A percentile compares a stretch with the other conserved stretches of the same genome.
Evolutionary conservation across 1,140 invertebrate genomes (phyloP).

Genomic region (Drosophila teissieri): DNA sequence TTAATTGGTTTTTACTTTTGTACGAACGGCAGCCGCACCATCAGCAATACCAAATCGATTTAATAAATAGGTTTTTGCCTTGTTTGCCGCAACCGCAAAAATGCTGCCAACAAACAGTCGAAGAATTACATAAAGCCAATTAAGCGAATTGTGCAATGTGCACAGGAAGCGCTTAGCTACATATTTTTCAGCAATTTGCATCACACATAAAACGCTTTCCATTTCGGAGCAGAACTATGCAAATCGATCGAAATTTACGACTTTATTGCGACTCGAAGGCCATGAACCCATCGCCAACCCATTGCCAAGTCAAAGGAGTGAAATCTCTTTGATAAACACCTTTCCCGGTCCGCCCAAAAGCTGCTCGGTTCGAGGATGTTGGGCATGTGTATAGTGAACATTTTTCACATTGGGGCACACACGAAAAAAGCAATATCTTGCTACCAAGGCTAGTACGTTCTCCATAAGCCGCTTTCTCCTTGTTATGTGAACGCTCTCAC

Average conservation of each 20-base stretch:
- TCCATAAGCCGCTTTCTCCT: slow-evolving; percentile 73
- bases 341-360: neutral
- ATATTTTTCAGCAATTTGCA: slow-evolving; percentile 26
- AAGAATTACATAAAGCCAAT: slow-evolving; percentile 68
- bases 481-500: slow-evolving; percentile 64
- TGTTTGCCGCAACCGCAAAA: slow-evolving; percentile 62
- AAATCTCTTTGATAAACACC: slow-evolving; percentile 71
- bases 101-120: slow-evolving; percentile 30
- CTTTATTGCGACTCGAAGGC: slow-evolving; percentile 7
- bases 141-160: slow-evolving; percentile 62
- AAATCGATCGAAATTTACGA: slow-evolving; percentile 39
- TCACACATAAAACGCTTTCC: slow-evolving; percentile 1
- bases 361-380: slow-evolving; percentile 17
- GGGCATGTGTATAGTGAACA: slow-evolving; percentile 34
- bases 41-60: slow-evolving; percentile 58
- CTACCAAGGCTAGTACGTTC: slow-evolving; percentile 43
- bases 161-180: slow-evolving; percentile 8
- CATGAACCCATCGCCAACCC: slow-evolving; percentile 2
- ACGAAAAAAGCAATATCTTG: slow-evolving; percentile 52
- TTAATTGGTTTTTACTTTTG: slow-evolving; percentile 65
- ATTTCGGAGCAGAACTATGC: slow-evolving; percentile 14
- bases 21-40: slow-evolving; percentile 13
- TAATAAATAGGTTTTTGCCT: slow-evolving; percentile 38
- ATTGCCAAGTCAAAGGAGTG: slow-evolving; percentile 42
- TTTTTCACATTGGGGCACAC: slow-evolving; percentile 36